phyloP scores from a whole-genome alignment of 2,113 vertebrate species.

The Neotoma lepida region DNA sequence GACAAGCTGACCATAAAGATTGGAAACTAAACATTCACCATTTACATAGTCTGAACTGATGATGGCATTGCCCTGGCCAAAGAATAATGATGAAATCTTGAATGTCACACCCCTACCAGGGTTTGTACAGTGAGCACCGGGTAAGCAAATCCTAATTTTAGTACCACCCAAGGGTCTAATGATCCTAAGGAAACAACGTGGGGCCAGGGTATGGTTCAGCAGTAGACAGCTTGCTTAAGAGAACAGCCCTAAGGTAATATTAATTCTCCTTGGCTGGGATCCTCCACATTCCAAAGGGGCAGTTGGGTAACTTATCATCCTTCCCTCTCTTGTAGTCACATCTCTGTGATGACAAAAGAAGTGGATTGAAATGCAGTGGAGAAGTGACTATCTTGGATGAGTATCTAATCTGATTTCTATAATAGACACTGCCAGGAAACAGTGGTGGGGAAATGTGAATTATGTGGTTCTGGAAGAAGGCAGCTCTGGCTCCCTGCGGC shows the following conservation, averaged over 20 bases:
- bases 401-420: slow-evolving; percentile 58
- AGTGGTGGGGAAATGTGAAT: not conserved
- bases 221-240: not conserved
- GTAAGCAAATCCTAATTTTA: slow-evolving; percentile 11
- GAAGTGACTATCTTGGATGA: slow-evolving; percentile 12
- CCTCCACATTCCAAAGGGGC: not conserved
- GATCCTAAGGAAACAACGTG: not conserved
- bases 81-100: not conserved
- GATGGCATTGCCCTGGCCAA: not conserved
- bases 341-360: not conserved
- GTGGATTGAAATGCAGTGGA: not conserved
- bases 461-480: not conserved
- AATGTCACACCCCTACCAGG: not conserved
- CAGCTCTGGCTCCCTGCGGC: not conserved
- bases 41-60: not conserved
- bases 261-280: not conserved
- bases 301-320: not conserved
- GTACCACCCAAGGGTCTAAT: not conserved
- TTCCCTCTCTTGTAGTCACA: not conserved
- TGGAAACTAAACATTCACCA: not conserved
- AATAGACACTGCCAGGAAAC: slow-evolving; percentile 38
- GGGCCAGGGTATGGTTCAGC: not conserved
- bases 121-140: not conserved
- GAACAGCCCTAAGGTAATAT: not conserved
- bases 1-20: not conserved